These are phyloP conservation scores for Euwallacea fornicatus DNA, from an alignment of 1,140 invertebrate genomes.

Conservation along the genomic window DNA sequence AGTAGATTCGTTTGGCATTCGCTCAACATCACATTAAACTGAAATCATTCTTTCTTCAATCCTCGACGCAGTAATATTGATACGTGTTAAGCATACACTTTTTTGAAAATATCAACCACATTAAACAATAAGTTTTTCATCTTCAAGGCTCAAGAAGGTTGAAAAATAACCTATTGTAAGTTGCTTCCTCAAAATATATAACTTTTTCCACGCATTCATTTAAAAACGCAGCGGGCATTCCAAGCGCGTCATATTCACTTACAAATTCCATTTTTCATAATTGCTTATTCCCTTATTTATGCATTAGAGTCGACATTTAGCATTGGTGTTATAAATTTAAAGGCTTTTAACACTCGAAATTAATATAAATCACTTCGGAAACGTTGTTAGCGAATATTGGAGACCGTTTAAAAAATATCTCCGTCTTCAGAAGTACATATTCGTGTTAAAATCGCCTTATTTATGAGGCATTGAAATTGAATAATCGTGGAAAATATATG, in stretches of 20 bases:
- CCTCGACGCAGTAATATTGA: too few relatives aligned
- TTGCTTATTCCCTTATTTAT: constrained; percentile 27
- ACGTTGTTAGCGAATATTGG: constrained; percentile 13
- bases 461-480: constrained; percentile 13
- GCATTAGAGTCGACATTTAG: constrained; percentile 20
- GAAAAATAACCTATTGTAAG: not conserved
- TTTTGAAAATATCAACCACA: not conserved
- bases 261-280: constrained; percentile 20
- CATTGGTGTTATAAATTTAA: constrained; percentile 22
- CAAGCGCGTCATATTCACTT: constrained; percentile 12
- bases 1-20: too few relatives aligned
- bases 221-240: constrained; percentile 15
- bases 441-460: constrained; percentile 20
- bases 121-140: too few relatives aligned
- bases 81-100: not conserved
- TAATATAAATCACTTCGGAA: constrained; percentile 21
- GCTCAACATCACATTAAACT: too few relatives aligned
- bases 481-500: not conserved
- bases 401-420: constrained; percentile 6
- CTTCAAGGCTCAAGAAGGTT: too few relatives aligned
- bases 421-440: not conserved
- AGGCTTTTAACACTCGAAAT: constrained; percentile 22
- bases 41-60: too few relatives aligned
- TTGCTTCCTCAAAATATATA: not conserved
- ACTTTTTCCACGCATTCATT: constrained; percentile 6